phyloP scores from a whole-genome alignment of 2,113 vertebrate genomes.

The Tenebrosternarchus preto region DNA sequence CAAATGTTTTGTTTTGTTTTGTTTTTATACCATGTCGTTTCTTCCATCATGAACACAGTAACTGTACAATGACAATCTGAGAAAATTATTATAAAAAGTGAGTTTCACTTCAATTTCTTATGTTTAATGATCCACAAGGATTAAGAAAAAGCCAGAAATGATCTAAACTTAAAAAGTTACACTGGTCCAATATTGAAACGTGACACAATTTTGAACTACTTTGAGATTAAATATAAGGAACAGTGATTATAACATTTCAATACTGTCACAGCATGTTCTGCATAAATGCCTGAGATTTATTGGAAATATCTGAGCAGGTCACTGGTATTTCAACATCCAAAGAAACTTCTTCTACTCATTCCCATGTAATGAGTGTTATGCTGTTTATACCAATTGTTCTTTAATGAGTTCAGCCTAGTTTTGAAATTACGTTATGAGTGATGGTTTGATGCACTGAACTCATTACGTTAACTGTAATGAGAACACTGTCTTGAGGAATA shows the following conservation, averaged over 20 bases:
- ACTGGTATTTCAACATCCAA: not conserved
- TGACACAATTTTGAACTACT: not conserved
- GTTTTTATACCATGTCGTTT: not conserved
- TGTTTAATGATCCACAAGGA: not conserved
- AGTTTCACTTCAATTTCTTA: conserved; percentile 12
- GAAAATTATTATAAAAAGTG: not conserved
- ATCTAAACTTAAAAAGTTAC: not conserved
- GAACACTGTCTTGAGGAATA: not conserved
- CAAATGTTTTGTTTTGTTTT: too few species aligned
- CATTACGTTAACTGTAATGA: not conserved
- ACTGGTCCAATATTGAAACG: not conserved
- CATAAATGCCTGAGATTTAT: not conserved
- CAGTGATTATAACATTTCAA: not conserved
- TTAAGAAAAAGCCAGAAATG: conserved; percentile 6
- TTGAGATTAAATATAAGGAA: too few species aligned
- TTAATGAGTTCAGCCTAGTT: not conserved
- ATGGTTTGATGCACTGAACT: not conserved
- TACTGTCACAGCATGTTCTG: conserved; percentile 2
- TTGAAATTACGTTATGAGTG: not conserved
- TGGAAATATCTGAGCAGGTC: not conserved
- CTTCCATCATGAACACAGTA: not conserved
- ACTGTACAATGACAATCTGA: not conserved
- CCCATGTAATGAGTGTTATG: too few species aligned
- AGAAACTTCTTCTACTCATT: not conserved
- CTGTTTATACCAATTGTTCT: too few species aligned